Conservation (phyloP, 2,113 vertebrate genomes). For the Daphoenositta chrysoptera region DNA sequence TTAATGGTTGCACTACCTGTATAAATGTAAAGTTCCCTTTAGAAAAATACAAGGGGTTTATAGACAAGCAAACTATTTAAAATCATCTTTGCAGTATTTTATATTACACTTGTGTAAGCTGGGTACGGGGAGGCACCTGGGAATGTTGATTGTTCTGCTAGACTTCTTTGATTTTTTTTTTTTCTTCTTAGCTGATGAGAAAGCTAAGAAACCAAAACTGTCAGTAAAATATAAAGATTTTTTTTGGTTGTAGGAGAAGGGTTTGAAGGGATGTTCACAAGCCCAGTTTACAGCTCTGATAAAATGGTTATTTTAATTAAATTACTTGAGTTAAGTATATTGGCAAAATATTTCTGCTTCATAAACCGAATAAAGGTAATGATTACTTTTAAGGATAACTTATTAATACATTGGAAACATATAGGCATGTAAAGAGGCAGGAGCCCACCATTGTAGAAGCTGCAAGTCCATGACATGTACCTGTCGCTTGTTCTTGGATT, state of each 20-base stretch:
- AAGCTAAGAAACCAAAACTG: background rate
- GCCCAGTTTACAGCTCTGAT: background rate
- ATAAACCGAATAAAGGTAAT: background rate
- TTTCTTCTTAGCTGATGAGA: background rate
- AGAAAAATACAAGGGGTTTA: background rate
- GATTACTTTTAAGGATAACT: background rate
- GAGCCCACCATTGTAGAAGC: background rate
- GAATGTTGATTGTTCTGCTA: background rate
- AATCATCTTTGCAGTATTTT: background rate
- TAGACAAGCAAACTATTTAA: background rate
- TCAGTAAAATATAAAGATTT: background rate
- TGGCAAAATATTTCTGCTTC: background rate
- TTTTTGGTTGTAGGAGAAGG: background rate
- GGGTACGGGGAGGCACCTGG: background rate
- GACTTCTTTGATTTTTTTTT: background rate
- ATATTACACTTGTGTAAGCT: background rate
- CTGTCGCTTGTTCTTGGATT: fast-evolving
- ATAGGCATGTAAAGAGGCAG: background rate
- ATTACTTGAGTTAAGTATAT: background rate
- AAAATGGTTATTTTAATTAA: background rate
- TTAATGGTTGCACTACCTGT: background rate
- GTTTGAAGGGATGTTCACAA: background rate
- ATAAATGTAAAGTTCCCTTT: background rate
- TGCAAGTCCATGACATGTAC: background rate
- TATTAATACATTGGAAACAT: background rate